Evolutionary conservation across 2,113 vertebrate genomes (phyloP), one percentile per base, ranked within the genome.

Genomic region (Poicephalus gulielmi): DNA sequence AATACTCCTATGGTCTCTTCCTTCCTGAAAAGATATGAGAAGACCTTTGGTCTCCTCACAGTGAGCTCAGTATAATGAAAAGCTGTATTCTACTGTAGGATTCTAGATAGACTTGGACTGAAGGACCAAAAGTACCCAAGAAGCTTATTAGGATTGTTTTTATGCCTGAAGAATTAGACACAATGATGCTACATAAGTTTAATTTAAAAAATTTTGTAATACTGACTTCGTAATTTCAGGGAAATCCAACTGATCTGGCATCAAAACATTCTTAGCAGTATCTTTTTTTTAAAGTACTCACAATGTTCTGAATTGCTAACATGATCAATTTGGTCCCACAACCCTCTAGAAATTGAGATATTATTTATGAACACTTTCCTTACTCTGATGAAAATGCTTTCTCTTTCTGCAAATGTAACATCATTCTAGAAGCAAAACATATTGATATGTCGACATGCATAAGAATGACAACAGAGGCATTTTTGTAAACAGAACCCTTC

Each of bases 401-500:
- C 47, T 82, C 37, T 52, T 78, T 57, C 64, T 63, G 37, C 37
- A 84, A 70, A 88, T 17, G 33, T 44, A 93, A 74, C 20, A 84
- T 35, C 24, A 37, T 17, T 77, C 37, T 59, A 49, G 24, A 93
- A 93, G 57, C 6, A 95, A 78, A 89, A 76, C 71, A 73, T 39
- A 85, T 28, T 79, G 83, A 93, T 63, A 84, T 90, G 83, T 83
- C 1, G 15, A 47, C 67, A 53, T 33, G 60, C 77, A 83, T 75
- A 87, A 95, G 95, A 91, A 91, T 59, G 39, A 69, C 27, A 4
- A 67, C 19, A 59, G 31, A 83, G n/a, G 33, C 3, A 4, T 49
- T 96, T 90, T 63, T 63, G 92, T 90, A 90, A 96, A 95, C 75
- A 95, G 43, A 78, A 18, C 12, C 25, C 20, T 89, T 81, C 47